Base-by-base conservation (phyloP, 2,797 vertebrate genomes). In the Thripadectes ignobilis region DNA sequence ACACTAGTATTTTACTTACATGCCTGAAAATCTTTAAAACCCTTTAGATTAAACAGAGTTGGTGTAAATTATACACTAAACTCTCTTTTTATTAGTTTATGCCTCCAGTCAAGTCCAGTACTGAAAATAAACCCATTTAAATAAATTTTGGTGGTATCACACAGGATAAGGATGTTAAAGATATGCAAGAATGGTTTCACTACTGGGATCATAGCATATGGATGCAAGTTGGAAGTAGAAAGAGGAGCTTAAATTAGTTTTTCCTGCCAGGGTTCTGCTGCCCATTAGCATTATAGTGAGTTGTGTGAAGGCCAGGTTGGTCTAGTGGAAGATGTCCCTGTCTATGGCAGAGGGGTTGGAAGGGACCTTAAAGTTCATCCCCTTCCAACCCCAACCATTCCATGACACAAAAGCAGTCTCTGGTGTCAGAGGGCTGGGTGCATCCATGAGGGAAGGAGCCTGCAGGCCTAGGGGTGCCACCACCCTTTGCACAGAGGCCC, bases 101-200 rank as follows among this genome's bases (percentile, higher is more conserved):
- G 20, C 29, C 67, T 91, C 66, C 38, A 43, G 46, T 91, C 72
- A 79, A 78, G 5, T 57, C 69, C 71, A 79, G 17, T 22, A 66
- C 62, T 79, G 39, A n/a, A 72, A 72, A 57, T 77, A 79, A 90
- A 41, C 59, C 72, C 41, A 66, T 89, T 92, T 81, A 81, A 87
- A 61, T 62, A 45, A 19, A 57, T 55, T 59, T 55, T 38, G 83
- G 43, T 52, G 20, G 20, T 39, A 52, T 76, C 63, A 29, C 45
- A 67, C 12, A 10, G 59, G 45, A 69, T 22, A 92, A 72, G 38
- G 26, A 85, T 69, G 43, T 59, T 61, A 73, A 73, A 83, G 48
- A 66, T 52, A 43, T 17, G 13, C 32, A 43, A 38, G 73, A 72
- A 38, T 15, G 14, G 73, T 90, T 94, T 76, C 54, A 63, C 41